phyloP scores from a whole-genome alignment of 2,797 vertebrate genomes.

The Tolypeutes matacus region DNA sequence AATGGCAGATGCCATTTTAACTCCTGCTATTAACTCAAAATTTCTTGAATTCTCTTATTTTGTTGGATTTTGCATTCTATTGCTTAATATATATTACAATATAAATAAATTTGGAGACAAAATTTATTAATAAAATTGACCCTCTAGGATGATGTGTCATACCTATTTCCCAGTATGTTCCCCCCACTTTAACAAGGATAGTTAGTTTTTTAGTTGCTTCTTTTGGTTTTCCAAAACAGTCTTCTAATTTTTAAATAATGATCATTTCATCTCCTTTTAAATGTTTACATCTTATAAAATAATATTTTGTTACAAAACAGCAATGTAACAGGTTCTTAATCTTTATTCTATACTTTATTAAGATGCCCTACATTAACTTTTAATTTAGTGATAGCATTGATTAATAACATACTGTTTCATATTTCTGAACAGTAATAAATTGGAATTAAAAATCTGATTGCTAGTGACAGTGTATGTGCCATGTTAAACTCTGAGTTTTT shows the following conservation, averaged over 20 bases:
- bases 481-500: slow-evolving; percentile 47
- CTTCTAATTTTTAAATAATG: background rate
- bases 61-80: background rate
- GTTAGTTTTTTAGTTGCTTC: slow-evolving; percentile 17
- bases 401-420: background rate
- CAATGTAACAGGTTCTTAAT: background rate
- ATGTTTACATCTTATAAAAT: slow-evolving; percentile 15
- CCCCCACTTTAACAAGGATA: background rate
- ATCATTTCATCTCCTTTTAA: slow-evolving; percentile 57
- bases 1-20: slow-evolving; percentile 44
- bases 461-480: slow-evolving; percentile 18
- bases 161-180: background rate
- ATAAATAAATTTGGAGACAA: slow-evolving; percentile 12
- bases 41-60: background rate
- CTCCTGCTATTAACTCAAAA: slow-evolving; percentile 9
- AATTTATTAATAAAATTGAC: background rate
- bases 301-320: slow-evolving; percentile 24
- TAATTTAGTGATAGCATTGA: slow-evolving; percentile 25
- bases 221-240: background rate
- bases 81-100: slow-evolving; percentile 8
- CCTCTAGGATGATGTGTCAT: background rate
- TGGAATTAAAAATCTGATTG: slow-evolving; percentile 58
- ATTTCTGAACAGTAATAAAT: slow-evolving; percentile 65
- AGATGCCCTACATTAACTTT: background rate
- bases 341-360: background rate